These are phyloP conservation scores for Limosa lapponica DNA, from an alignment of 2,797 vertebrate species.

Conservation along the genomic window DNA sequence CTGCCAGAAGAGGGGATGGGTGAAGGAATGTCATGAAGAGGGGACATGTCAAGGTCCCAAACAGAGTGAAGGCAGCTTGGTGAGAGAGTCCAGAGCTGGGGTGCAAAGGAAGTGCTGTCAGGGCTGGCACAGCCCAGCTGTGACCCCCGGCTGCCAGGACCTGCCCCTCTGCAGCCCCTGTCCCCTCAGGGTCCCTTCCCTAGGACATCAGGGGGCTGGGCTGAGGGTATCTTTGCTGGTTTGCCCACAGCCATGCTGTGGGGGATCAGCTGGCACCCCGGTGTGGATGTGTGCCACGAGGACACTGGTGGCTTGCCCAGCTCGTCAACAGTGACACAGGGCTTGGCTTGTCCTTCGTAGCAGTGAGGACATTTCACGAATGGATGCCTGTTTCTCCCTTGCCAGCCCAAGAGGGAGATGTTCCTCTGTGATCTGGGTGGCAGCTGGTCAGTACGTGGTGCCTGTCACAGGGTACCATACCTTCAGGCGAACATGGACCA, in stretches of 20 bases:
- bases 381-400: not conserved
- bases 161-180: not conserved
- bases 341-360: not conserved
- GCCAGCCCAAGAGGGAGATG: not conserved
- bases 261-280: not conserved
- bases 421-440: not conserved
- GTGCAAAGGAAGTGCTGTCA: not conserved
- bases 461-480: fast-evolving
- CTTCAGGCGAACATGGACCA: not conserved
- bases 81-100: not conserved
- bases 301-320: not conserved
- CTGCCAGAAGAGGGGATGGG: not conserved
- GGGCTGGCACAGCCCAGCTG: not conserved
- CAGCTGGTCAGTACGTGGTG: not conserved
- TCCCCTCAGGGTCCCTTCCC: not conserved
- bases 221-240: not conserved
- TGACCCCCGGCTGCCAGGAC: not conserved
- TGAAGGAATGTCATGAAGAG: not conserved
- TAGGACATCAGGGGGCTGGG: fast-evolving
- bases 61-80: not conserved
- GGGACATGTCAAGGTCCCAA: not conserved
- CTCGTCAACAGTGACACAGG: not conserved
- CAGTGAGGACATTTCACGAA: not conserved
- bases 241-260: fast-evolving
- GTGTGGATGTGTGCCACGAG: not conserved